These are phyloP conservation scores for Fringilla coelebs DNA, from an alignment of 2,797 vertebrate species.

Conservation along the genomic window DNA sequence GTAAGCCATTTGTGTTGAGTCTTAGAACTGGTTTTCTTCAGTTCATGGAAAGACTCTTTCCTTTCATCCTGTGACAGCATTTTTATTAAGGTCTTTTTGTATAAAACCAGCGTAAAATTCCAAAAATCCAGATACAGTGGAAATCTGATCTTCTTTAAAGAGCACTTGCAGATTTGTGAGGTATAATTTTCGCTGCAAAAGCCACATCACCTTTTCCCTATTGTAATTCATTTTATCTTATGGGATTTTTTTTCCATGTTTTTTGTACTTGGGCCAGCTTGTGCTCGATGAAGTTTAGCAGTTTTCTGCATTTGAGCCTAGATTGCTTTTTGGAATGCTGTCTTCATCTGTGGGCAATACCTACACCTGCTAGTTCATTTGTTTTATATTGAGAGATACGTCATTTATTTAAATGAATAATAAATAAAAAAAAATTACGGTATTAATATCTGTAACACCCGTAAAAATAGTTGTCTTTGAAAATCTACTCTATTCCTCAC, in stretches of 20 bases:
- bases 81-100: neutral
- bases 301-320: neutral
- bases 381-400: neutral
- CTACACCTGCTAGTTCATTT: neutral
- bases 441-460: neutral
- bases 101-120: neutral
- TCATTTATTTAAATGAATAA: neutral
- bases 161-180: neutral
- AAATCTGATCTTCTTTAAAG: neutral
- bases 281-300: neutral
- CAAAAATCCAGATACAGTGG: neutral
- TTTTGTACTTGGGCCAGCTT: neutral
- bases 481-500: neutral
- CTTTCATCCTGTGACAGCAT: neutral
- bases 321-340: neutral
- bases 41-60: neutral
- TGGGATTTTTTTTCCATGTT: neutral
- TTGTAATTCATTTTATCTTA: neutral
- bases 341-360: neutral
- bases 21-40: neutral
- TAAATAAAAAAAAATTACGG: neutral
- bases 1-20: neutral
- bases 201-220: neutral
- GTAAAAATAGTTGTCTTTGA: neutral
- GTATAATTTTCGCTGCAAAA: neutral